Conservation (phyloP, 1,140 invertebrate species). For the Schmidtea mediterranea region DNA sequence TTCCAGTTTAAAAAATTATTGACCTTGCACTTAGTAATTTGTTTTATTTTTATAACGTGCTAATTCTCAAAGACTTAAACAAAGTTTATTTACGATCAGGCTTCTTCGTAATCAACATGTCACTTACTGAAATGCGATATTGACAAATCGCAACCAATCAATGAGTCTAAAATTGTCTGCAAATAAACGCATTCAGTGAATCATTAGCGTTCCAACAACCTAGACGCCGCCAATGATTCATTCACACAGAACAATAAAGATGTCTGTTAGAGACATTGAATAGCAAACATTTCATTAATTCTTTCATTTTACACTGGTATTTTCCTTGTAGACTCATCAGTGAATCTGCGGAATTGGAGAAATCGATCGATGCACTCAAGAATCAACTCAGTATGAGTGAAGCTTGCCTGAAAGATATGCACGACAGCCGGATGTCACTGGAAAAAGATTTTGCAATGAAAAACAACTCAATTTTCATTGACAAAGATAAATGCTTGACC, state of each 20-base stretch:
- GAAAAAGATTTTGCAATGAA: constrained; percentile 26
- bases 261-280: neutral
- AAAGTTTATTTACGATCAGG: too few species aligned
- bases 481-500: constrained; percentile 23
- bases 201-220: too few species aligned
- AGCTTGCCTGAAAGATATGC: constrained; percentile 23
- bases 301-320: constrained; percentile 6
- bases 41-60: too few species aligned
- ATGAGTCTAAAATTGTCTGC: too few species aligned
- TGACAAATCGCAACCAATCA: too few species aligned
- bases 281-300: neutral
- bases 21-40: too few species aligned
- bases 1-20: too few species aligned
- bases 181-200: neutral
- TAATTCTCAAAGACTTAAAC: too few species aligned
- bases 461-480: constrained; percentile 25
- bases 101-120: neutral
- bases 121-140: too few species aligned
- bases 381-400: constrained; percentile 21
- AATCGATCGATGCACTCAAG: constrained; percentile 23
- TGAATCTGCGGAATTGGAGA: constrained; percentile 23
- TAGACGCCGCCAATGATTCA: neutral
- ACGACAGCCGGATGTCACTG: constrained; percentile 23
- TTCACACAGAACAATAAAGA: too few species aligned
- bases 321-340: constrained; percentile 17